Percentiles rank a stretch among this genome's conserved stretches.
Evolutionary conservation across 2,797 vertebrate species (phyloP).

Genomic region (Aphelocoma californica): DNA sequence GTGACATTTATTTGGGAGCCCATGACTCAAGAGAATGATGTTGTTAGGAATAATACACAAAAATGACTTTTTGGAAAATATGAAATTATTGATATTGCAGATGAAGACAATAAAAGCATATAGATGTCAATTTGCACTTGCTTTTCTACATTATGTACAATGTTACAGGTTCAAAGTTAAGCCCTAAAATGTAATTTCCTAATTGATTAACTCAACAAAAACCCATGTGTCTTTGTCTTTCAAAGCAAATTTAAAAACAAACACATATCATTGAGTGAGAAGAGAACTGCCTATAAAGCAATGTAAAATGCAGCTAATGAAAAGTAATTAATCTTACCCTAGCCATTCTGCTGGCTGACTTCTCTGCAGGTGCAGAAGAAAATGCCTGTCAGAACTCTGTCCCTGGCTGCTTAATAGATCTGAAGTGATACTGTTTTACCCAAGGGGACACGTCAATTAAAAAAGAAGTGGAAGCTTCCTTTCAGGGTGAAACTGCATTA

Average conservation of each 20-base stretch:
- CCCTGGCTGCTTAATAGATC: neutral
- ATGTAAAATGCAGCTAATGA: neutral
- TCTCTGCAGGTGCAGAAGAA: neutral
- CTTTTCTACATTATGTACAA: neutral
- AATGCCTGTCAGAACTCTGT: neutral
- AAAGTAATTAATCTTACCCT: neutral
- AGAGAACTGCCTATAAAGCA: neutral
- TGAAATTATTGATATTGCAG: neutral
- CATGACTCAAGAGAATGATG: neutral
- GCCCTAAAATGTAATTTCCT: neutral
- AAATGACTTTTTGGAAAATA: neutral
- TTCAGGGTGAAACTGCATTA: neutral
- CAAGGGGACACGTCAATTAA: neutral
- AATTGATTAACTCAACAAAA: neutral
- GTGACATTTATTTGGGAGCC: conserved; percentile 7
- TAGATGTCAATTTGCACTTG: neutral
- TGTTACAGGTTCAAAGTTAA: neutral
- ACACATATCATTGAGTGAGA: neutral
- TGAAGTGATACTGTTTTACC: neutral
- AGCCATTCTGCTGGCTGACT: neutral
- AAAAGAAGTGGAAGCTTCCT: neutral
- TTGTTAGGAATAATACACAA: neutral
- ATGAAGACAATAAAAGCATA: neutral
- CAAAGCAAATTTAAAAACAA: neutral
- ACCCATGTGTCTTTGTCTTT: neutral